These are phyloP conservation scores for Pygoscelis adeliae DNA, from an alignment of 2,113 vertebrate genomes.

Conservation along the genomic window DNA sequence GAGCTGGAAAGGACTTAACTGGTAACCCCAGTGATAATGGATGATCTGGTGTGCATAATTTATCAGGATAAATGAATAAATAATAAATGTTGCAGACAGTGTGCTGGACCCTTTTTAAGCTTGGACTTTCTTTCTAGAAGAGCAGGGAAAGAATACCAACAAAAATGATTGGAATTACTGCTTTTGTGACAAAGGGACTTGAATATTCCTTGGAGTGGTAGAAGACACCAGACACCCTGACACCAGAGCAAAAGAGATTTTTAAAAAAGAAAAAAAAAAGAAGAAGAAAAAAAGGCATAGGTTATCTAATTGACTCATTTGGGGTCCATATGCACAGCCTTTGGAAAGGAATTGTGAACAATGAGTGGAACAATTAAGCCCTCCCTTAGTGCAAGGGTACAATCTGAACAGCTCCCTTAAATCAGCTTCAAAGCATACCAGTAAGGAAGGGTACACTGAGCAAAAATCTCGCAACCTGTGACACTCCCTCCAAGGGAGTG, in stretches of 20 bases:
- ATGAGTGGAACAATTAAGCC: background rate
- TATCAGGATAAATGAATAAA: slow-evolving; percentile 2
- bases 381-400: background rate
- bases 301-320: background rate
- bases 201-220: background rate
- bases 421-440: background rate
- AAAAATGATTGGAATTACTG: background rate
- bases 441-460: background rate
- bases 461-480: background rate
- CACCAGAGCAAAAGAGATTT: background rate
- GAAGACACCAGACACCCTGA: background rate
- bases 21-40: background rate
- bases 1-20: background rate
- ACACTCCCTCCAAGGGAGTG: background rate
- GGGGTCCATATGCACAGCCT: fast-evolving
- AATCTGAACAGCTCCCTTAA: background rate
- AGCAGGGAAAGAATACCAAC: background rate
- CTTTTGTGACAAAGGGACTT: background rate
- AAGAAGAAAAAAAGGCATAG: background rate
- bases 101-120: background rate
- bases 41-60: slow-evolving; percentile 9
- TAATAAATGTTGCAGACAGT: background rate
- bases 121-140: background rate
- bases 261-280: background rate
- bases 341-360: background rate